phyloP scores from a whole-genome alignment of 2,797 vertebrate genomes.

The Gymnothorax javanicus region DNA sequence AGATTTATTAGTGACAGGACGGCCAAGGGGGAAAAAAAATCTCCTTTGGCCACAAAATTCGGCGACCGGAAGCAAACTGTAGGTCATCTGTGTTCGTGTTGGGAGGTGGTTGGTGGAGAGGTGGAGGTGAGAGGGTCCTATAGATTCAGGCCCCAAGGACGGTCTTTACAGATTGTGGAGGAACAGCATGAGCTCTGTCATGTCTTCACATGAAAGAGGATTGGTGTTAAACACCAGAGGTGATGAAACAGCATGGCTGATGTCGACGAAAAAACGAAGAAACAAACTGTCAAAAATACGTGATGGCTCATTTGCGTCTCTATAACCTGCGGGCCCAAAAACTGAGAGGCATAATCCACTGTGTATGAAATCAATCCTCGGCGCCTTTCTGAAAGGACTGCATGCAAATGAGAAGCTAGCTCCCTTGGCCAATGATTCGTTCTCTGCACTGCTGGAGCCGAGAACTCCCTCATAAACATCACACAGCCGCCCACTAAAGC shows the following conservation, averaged over 20 bases:
- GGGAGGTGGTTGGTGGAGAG: conserved; percentile 30
- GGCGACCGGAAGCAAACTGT: not conserved
- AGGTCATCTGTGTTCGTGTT: not conserved
- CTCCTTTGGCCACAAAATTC: conserved; percentile 59
- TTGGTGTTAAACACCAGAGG: conserved; percentile 15
- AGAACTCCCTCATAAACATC: conserved; percentile 9
- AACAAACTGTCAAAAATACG: conserved; percentile 7
- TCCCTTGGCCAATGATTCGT: conserved; percentile 3
- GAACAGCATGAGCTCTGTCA: conserved; percentile 7
- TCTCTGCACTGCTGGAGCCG: conserved; percentile 13
- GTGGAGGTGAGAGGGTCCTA: conserved; percentile 44
- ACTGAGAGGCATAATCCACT: not conserved
- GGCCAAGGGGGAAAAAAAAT: too few species aligned
- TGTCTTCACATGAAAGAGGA: conserved; percentile 4
- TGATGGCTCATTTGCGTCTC: not conserved
- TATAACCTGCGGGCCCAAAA: conserved; percentile 11
- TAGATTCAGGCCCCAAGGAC: conserved; percentile 32
- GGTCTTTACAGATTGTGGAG: conserved; percentile 8
- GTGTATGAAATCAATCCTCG: conserved; percentile 4
- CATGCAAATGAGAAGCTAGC: not conserved
- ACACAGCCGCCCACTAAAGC: not conserved
- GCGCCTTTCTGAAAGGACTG: not conserved
- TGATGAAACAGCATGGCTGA: not conserved
- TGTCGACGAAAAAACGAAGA: conserved; percentile 9
- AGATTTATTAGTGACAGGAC: conserved; percentile 79